Evolutionary conservation across 2,888 invertebrate genomes (phyloP).

Genomic region (Netelia fuscicornis): DNA sequence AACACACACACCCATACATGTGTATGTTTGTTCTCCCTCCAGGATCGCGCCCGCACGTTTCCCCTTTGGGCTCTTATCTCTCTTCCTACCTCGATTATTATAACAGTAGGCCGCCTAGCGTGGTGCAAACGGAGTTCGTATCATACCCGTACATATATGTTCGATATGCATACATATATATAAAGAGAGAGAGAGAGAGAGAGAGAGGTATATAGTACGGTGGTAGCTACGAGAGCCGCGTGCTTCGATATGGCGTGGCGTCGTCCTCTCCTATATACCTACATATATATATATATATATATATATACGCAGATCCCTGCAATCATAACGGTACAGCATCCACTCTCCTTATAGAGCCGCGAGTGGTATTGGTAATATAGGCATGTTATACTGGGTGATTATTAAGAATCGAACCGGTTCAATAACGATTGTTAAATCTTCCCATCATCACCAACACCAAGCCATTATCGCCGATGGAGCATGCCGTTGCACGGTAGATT

Average conservation of each 20-base stretch:
- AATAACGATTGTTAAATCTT: constrained; percentile 60
- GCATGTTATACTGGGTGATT: constrained; percentile 72
- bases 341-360: constrained; percentile 75
- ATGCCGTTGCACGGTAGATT: constrained; percentile 14
- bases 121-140: constrained; percentile 68
- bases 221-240: constrained; percentile 46
- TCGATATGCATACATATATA: constrained; percentile 11
- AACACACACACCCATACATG: neutral
- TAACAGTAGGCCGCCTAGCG: constrained; percentile 78
- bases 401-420: constrained; percentile 71
- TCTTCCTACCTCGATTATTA: constrained; percentile 80
- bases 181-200: neutral
- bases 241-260: constrained; percentile 53
- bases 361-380: constrained; percentile 59
- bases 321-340: constrained; percentile 83
- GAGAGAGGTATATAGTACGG: constrained; percentile 7
- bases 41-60: constrained; percentile 34
- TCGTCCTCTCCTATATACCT: constrained; percentile 39
- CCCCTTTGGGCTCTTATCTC: constrained; percentile 67
- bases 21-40: neutral
- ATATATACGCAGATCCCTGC: constrained; percentile 73
- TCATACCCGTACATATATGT: neutral
- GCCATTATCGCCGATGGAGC: constrained; percentile 29
- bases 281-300: constrained; percentile 30
- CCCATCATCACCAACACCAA: constrained; percentile 39